Percentiles rank a stretch among this genome's conserved stretches.
phyloP scores from a whole-genome alignment of 1,140 invertebrate species.

The Neocloeon triangulifer region DNA sequence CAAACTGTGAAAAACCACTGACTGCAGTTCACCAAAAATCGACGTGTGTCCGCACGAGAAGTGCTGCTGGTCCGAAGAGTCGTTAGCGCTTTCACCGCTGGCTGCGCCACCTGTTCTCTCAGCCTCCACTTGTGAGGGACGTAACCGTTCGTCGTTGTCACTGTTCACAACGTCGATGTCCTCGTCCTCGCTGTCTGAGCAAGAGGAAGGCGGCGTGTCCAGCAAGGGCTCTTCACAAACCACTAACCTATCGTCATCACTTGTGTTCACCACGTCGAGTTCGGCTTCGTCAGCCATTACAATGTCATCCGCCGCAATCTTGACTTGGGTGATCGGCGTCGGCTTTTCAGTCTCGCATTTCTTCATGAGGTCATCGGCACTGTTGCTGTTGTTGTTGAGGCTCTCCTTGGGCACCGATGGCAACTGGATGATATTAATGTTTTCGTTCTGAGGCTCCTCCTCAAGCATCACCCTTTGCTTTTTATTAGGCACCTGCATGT shows the following conservation, averaged over 20 bases:
- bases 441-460: too few relatives aligned
- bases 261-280: too few relatives aligned
- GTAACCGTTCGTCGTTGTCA: conserved; percentile 1
- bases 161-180: conserved; percentile 16
- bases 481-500: conserved; percentile 6
- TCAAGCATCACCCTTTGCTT: background rate
- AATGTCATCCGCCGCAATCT: too few relatives aligned
- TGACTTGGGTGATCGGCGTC: too few relatives aligned
- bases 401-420: too few relatives aligned
- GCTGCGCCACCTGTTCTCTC: background rate
- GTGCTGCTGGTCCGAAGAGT: background rate
- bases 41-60: conserved; percentile 37
- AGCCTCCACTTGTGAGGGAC: background rate
- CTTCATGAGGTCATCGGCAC: too few relatives aligned
- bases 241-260: background rate
- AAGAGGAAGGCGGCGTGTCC: background rate
- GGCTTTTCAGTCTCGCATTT: too few relatives aligned
- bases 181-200: conserved; percentile 16
- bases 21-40: conserved; percentile 41
- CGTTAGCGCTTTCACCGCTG: conserved; percentile 8
- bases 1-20: conserved; percentile 38
- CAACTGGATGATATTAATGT: too few relatives aligned
- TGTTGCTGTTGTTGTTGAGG: too few relatives aligned
- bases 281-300: too few relatives aligned
- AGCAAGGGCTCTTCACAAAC: background rate